These are phyloP conservation scores for Sapayoa aenigma DNA, from an alignment of 2,113 vertebrate genomes.

Conservation along the genomic window DNA sequence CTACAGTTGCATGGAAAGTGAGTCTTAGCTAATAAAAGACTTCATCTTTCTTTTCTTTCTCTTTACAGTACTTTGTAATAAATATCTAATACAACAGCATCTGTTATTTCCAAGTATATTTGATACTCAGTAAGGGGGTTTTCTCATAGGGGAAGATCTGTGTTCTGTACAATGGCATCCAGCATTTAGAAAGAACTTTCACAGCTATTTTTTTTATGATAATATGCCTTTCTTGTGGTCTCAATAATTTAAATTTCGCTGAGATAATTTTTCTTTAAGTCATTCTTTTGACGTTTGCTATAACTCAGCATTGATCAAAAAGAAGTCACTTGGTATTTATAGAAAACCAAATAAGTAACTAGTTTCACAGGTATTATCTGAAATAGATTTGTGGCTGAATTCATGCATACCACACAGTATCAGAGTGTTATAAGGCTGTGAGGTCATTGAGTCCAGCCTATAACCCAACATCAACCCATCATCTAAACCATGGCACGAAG, in stretches of 20 bases:
- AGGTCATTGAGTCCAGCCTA: too few relatives aligned
- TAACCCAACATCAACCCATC: too few relatives aligned
- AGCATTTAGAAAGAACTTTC: not conserved
- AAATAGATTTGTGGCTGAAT: not conserved
- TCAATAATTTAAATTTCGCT: not conserved
- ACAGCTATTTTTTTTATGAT: not conserved
- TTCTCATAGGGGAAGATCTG: not conserved
- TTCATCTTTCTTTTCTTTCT: slow-evolving; percentile 29
- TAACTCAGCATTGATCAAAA: not conserved
- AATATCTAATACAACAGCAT: not conserved
- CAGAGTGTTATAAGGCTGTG: too few relatives aligned
- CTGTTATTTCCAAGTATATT: not conserved
- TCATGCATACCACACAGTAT: too few relatives aligned
- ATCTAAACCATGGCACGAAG: too few relatives aligned
- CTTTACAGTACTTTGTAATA: not conserved
- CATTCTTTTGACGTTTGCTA: not conserved
- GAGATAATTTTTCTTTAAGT: not conserved
- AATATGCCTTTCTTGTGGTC: not conserved
- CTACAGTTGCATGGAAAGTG: slow-evolving; percentile 35
- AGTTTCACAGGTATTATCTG: not conserved
- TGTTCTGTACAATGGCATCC: not conserved
- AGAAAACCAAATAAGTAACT: not conserved
- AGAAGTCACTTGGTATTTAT: not conserved
- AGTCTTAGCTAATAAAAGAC: slow-evolving; percentile 31
- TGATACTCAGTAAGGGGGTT: not conserved